phyloP scores from a whole-genome alignment of 2,797 vertebrate species.

The Gadopsis marmoratus region DNA sequence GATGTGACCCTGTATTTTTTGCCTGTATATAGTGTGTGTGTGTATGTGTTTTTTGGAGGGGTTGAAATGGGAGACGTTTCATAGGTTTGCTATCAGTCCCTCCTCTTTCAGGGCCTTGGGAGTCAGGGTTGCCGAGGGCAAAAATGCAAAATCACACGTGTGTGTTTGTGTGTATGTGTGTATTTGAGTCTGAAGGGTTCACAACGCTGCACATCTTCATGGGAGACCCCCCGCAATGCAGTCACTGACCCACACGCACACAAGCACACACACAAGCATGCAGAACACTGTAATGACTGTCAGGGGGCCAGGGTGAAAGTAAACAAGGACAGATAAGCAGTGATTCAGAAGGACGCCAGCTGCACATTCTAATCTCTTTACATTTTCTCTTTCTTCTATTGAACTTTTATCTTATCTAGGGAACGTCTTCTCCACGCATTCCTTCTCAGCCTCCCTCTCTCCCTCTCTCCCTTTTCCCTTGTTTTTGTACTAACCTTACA shows the following conservation, averaged over 20 bases:
- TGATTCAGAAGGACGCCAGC: slow-evolving; percentile 88
- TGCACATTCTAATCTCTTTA: slow-evolving; percentile 87
- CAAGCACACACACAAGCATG: slow-evolving; percentile 57
- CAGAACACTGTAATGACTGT: slow-evolving; percentile 84
- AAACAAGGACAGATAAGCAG: slow-evolving; percentile 88
- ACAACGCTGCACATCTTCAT: slow-evolving; percentile 55
- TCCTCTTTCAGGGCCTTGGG: slow-evolving; percentile 63
- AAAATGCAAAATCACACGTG: slow-evolving; percentile 51
- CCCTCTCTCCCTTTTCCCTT: slow-evolving; percentile 62
- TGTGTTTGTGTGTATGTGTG: slow-evolving; percentile 43
- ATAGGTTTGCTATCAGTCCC: slow-evolving; percentile 46
- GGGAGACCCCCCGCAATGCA: slow-evolving; percentile 71
- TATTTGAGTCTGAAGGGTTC: slow-evolving; percentile 58
- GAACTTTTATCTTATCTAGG: slow-evolving; percentile 88
- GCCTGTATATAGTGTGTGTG: slow-evolving; percentile 20
- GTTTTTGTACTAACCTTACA: slow-evolving; percentile 68
- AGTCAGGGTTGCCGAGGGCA: slow-evolving; percentile 52
- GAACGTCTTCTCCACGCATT: slow-evolving; percentile 84
- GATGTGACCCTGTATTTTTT: slow-evolving; percentile 58
- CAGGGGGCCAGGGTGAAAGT: slow-evolving; percentile 82
- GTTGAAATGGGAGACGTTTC: slow-evolving; percentile 40
- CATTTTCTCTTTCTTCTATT: slow-evolving; percentile 87
- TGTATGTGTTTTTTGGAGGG: slow-evolving; percentile 32
- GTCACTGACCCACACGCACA: slow-evolving; percentile 70
- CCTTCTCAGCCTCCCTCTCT: slow-evolving; percentile 75